These are phyloP conservation scores for Plebejus argus DNA, from an alignment of 2,888 invertebrate genomes.

Conservation along the genomic window DNA sequence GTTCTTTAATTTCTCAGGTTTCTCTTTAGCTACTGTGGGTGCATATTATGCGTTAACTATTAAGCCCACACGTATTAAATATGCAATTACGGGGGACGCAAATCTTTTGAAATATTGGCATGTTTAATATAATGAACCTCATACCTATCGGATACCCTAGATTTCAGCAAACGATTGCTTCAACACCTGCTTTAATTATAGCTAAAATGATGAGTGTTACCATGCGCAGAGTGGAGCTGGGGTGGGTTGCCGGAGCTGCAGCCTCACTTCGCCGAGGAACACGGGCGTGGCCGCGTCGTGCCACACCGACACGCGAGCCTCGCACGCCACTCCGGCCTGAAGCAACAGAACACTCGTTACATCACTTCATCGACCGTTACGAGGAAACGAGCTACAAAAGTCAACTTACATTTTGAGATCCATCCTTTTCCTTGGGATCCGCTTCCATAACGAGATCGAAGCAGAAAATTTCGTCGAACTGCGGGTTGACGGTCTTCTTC, in stretches of 20 bases:
- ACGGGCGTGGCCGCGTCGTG: conserved; percentile 92
- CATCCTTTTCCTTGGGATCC: conserved; percentile 76
- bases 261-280: conserved; percentile 93
- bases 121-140: too few relatives aligned
- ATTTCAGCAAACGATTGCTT: background rate
- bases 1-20: background rate
- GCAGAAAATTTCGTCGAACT: conserved; percentile 92
- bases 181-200: background rate
- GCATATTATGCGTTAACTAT: background rate
- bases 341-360: conserved; percentile 25
- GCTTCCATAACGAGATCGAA: conserved; percentile 85
- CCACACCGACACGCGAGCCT: conserved; percentile 91
- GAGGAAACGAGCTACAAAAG: background rate
- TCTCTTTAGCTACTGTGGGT: background rate
- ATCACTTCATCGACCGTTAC: background rate
- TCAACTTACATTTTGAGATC: conserved; percentile 78
- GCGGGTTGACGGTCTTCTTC: conserved; percentile 94
- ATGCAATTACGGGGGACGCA: too few relatives aligned
- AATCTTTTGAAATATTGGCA: too few relatives aligned
- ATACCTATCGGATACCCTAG: background rate
- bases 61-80: background rate
- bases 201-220: conserved; percentile 67
- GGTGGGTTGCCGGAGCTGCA: conserved; percentile 86
- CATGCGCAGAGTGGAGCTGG: conserved; percentile 83
- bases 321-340: conserved; percentile 86